phyloP scores from a whole-genome alignment of 2,888 invertebrate species.

The Drosophila engyochracea region DNA sequence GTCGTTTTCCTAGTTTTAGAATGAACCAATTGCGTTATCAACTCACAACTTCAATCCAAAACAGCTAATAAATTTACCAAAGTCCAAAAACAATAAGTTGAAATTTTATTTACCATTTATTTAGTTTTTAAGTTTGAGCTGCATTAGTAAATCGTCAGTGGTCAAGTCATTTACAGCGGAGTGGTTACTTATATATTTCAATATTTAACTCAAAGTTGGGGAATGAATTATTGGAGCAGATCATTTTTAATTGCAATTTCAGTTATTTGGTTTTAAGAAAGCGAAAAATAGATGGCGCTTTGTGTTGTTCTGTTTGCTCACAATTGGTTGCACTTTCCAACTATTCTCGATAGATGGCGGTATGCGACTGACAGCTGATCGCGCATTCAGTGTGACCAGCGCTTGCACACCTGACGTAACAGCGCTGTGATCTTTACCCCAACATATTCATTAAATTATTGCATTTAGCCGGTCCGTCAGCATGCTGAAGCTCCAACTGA shows the following conservation, averaged over 20 bases:
- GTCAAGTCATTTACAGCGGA: background rate
- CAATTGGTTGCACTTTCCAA: background rate
- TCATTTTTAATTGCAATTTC: background rate
- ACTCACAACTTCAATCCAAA: constrained; percentile 29
- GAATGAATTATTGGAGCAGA: background rate
- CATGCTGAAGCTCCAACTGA: constrained; percentile 47
- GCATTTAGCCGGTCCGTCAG: background rate
- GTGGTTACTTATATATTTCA: background rate
- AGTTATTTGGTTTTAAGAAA: background rate
- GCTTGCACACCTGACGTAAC: constrained; percentile 56
- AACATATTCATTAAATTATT: constrained; percentile 12
- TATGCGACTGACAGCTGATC: constrained; percentile 41
- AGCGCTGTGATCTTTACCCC: constrained; percentile 37
- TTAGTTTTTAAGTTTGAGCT: background rate
- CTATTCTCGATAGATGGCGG: constrained; percentile 32
- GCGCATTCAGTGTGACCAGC: constrained; percentile 38
- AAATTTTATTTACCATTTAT: background rate
- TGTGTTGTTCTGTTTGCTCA: background rate
- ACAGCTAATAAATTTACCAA: constrained; percentile 47
- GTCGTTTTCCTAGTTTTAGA: constrained; percentile 41
- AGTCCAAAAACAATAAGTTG: background rate
- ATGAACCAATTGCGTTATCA: constrained; percentile 31
- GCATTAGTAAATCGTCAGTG: background rate
- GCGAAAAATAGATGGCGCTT: background rate
- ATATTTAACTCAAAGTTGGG: background rate